Evolutionary conservation across 2,888 invertebrate genomes (phyloP), one percentile per base, ranked within the genome.

Genomic region (Euzophera pinguis): DNA sequence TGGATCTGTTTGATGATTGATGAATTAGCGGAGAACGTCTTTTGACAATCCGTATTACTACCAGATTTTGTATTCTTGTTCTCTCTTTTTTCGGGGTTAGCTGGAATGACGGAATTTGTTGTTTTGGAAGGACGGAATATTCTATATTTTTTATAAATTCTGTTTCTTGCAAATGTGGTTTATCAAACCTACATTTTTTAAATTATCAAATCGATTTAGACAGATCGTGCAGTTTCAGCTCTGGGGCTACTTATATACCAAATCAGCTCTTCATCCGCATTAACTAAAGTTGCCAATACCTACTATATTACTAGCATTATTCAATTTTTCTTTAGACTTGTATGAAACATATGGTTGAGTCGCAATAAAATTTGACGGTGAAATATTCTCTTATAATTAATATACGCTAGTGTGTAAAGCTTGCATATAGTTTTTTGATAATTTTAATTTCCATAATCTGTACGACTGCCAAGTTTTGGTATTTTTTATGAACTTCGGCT

Each of bases 361-460:
- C 74, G 68, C 62, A 51, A 59, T 63, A 53, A 69, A 73, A 72
- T 60, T 70, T 63, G 52, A 62, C 64, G 53, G 67, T 72, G 64
- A 56, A 55, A 52, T 47, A 57, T 56, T 57, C 2, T 9, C 3
- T 32, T 56, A 50, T 64, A 62, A 65, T 61, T 58, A 63, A 63
- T 68, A 60, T 62, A 61, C 61, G 53, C 54, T 63, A 71, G 76
- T 79, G 77, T 81, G 78, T 78, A 77, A 76, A 78, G 75, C 73
- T 69, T 71, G 39, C 61, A 41, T 39, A 65, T 65, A 69, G 73
- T 78, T 77, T 73, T n/a, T 73, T 75, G 66, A 67, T 70, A 50
- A 50, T 71, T 76, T 79, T 78, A 70, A 74, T 72, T 75, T 69
- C 62, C 59, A 64, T 54, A 61, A 62, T 65, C 72, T 71, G 70